Evolutionary conservation across 2,797 vertebrate genomes (phyloP), one percentile per base, ranked within the genome.

Genomic region (Anabacerthia variegaticeps): DNA sequence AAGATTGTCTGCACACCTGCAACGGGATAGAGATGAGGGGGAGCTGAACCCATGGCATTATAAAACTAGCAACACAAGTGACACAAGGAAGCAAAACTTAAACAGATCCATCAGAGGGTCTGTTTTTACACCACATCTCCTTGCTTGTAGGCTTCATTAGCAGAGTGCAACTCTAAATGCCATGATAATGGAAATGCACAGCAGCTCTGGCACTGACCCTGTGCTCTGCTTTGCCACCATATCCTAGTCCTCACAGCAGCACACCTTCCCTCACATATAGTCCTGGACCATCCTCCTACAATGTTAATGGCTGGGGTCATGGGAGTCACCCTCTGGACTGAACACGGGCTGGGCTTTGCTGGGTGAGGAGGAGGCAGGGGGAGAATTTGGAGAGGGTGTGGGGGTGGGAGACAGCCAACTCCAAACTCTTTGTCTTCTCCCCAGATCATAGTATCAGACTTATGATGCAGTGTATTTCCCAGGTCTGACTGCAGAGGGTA

Each of bases 381-480:
- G 10, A 54, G 17, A n/a, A 77, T 51, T 82, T 62, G 58, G 54
- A 28, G 54, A 55, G 41, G 21, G 17, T 6, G 10, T 12, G 28
- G 51, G 4, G 58, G 6, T 49, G 28, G 23, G 61, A 56, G 34
- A 63, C 32, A 71, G 43, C 24, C 26, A 80, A n/a, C 39, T 16
- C 9, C 43, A 69, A 63, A 7, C 11, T 68, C 59, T 52, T 73
- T 55, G 23, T 76, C 37, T 76, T 72, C 63, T 41, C 32, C 41
- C 28, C 17, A 54, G 41, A 63, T 55, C 0, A 1, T 27, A 0
- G 0, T 80, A 66, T 58, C 22, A 41, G n/a, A 32, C 27, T 14
- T 41, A 18, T 21, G 43, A 43, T 51, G 62, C 18, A 23, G 19
- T 58, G 43, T 67, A 6, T 49, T 78, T 36, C 56, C 48, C 39